Evolutionary conservation across 1,140 invertebrate species (phyloP).

Genomic region (Leptonema lineaticorne): DNA sequence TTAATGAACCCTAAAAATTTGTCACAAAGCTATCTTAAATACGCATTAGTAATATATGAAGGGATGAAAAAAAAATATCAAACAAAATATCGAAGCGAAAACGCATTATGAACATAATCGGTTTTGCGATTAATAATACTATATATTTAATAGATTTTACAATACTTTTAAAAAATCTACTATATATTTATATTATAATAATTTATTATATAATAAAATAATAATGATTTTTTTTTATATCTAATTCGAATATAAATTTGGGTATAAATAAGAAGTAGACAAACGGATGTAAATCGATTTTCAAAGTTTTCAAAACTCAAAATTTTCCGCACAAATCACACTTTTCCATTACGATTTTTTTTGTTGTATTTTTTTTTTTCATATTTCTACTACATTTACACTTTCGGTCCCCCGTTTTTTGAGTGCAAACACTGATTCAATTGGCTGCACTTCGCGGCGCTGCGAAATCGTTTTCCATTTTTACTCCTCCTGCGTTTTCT

Average conservation of each 20-base stretch:
- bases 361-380: neutral
- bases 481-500: too few relatives aligned
- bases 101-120: too few relatives aligned
- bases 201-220: too few relatives aligned
- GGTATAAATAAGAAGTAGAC: neutral
- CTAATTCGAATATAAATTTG: too few relatives aligned
- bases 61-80: too few relatives aligned
- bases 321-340: neutral
- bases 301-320: neutral
- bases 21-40: neutral
- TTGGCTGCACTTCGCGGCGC: constrained; percentile 13
- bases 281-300: neutral
- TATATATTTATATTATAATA: too few relatives aligned
- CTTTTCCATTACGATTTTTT: neutral
- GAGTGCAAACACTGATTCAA: constrained; percentile 19
- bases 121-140: too few relatives aligned
- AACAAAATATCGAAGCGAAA: too few relatives aligned
- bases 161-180: too few relatives aligned
- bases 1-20: constrained; percentile 24
- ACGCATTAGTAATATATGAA: too few relatives aligned
- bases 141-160: too few relatives aligned
- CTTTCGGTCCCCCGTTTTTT: neutral
- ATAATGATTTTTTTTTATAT: too few relatives aligned
- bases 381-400: neutral
- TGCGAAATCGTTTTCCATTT: neutral